Base-by-base conservation (phyloP, 1,140 invertebrate genomes). In the Apis dorsata region DNA sequence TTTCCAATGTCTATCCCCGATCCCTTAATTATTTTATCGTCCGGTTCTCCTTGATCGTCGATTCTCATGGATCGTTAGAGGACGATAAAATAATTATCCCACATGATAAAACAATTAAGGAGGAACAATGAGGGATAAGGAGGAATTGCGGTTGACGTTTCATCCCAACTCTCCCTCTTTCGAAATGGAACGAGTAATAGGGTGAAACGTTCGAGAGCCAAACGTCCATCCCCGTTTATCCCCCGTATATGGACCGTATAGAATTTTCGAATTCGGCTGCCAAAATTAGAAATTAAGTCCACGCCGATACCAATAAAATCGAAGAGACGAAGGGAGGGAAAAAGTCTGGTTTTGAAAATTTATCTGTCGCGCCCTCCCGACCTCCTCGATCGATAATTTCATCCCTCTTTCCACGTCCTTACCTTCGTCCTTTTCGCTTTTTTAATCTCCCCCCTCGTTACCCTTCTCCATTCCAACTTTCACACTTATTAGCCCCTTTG, bases 211-310 rank as follows among this genome's bases (percentile, higher is more conserved):
- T 55, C 28, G 24, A 19, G 72, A 17, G 21, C 55, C n/a, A 53
- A 28, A 53, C 17, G n/a, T 51, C 34, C 63, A 65, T 53, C 60
- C 72, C 53, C 73, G 11, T 34, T 69, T 76, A 81, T 34, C 15
- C 63, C 3, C 59, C 19, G 53, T 68, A 66, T 34, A 28, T 10
- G 34, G 24, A 49, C 15, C 62, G 24, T 15, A n/a, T 15, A n/a
- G 49, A 34, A 66, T 19, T 53, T 55, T 12, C 49, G 10, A 44
- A 68, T 53, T 72, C 34, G 9, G 34, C 60, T 63, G 24, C n/a
- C 34, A 55, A 44, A 59, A 79, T 83, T 60, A 77, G 62, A 80
- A 80, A 83, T 83, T 83, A 83, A 79, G 28, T 28, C 53, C 24
- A 55, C 53, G 21, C 69, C 12, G 77, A 59, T 59, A 66, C 13